Conservation (phyloP, 2,113 vertebrate species). For the Centropristis striata region DNA sequence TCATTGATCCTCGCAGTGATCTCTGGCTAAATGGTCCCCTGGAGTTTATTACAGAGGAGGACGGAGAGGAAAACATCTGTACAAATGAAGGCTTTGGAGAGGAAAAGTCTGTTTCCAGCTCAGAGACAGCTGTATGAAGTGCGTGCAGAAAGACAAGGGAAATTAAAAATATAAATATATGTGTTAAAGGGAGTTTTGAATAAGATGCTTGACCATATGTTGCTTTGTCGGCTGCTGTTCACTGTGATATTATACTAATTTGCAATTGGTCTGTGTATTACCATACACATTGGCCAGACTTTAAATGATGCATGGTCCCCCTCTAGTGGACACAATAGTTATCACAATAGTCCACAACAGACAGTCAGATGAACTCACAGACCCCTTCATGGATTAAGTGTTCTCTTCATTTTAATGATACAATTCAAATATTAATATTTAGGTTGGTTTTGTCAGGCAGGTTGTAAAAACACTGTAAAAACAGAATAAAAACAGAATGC, state of each 20-base stretch:
- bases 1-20: slow-evolving; percentile 70
- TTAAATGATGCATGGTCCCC: slow-evolving; percentile 62
- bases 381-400: too few species aligned
- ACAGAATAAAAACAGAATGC: too few species aligned
- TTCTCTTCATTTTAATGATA: too few species aligned
- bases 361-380: too few species aligned
- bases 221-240: not conserved
- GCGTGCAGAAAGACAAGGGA: slow-evolving; percentile 12
- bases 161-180: slow-evolving; percentile 18
- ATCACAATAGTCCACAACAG: not conserved
- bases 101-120: slow-evolving; percentile 20
- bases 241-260: not conserved
- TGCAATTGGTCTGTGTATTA: not conserved
- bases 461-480: too few species aligned
- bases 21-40: slow-evolving; percentile 68
- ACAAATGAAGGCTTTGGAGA: slow-evolving; percentile 66
- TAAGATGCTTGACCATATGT: not conserved
- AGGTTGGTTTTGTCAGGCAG: too few species aligned
- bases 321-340: slow-evolving; percentile 69
- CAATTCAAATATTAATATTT: too few species aligned
- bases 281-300: not conserved
- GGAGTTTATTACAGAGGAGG: slow-evolving; percentile 62
- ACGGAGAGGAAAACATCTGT: slow-evolving; percentile 72
- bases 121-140: slow-evolving; percentile 24
- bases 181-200: slow-evolving; percentile 6